phyloP scores from a whole-genome alignment of 2,888 invertebrate species.

The Megaustenia siamemsis region DNA sequence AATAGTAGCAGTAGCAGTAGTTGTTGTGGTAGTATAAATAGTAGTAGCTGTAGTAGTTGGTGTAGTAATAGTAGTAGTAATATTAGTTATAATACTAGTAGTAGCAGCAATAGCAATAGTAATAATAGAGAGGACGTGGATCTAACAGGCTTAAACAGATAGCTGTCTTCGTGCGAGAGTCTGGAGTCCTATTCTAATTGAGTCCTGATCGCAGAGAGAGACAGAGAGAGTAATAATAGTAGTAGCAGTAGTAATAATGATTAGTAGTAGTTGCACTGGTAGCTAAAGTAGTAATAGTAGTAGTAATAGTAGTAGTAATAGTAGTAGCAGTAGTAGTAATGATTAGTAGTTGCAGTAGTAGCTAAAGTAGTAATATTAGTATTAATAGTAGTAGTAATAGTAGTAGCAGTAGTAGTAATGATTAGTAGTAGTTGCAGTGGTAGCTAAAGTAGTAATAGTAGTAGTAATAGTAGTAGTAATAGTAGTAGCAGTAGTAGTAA shows the following conservation, averaged over 20 bases:
- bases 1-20: not conserved
- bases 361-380: not conserved
- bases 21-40: not conserved
- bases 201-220: too few relatives aligned
- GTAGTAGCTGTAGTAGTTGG: not conserved
- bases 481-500: constrained; percentile 42
- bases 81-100: not conserved
- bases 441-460: not conserved
- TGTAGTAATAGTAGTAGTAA: not conserved
- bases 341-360: not conserved
- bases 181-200: too few relatives aligned
- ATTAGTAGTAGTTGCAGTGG: not conserved
- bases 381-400: not conserved
- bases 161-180: too few relatives aligned
- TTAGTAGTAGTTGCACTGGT: not conserved
- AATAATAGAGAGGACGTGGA: not conserved
- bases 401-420: constrained; percentile 27
- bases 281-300: not conserved
- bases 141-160: too few relatives aligned
- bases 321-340: not conserved
- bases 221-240: not conserved
- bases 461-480: not conserved
- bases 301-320: not conserved
- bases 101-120: not conserved
- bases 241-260: not conserved